Conservation (phyloP, 2,888 invertebrate genomes). For the Ligdia adustata region DNA sequence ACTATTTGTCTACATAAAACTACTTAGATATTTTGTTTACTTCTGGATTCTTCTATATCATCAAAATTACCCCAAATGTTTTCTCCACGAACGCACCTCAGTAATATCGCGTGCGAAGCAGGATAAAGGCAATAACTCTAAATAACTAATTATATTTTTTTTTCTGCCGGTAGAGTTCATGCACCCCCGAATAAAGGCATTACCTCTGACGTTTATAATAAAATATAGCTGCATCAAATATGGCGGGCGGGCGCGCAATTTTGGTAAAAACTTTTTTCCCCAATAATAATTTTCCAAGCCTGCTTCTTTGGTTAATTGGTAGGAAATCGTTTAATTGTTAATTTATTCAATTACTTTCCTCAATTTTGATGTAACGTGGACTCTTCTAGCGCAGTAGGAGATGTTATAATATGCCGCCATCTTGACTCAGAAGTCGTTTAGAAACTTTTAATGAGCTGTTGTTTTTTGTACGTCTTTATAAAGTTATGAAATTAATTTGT, state of each 20-base stretch:
- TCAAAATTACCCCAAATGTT: no score
- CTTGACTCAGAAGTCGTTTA: background rate
- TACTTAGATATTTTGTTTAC: no score
- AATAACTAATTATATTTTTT: slow-evolving; percentile 19
- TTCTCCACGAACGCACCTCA: no score
- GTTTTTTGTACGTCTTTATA: background rate
- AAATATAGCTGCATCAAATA: slow-evolving; percentile 32
- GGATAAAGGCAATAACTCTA: slow-evolving; percentile 1
- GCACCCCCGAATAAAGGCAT: slow-evolving; percentile 23
- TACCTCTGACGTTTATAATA: slow-evolving; percentile 33
- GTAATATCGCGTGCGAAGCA: slow-evolving; percentile 6
- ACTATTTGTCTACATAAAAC: no score
- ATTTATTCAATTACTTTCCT: slow-evolving; percentile 26
- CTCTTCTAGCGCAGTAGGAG: slow-evolving; percentile 4
- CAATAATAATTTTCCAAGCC: slow-evolving; percentile 11
- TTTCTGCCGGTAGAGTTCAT: slow-evolving; percentile 14
- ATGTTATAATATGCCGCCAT: background rate
- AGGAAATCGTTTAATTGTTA: slow-evolving; percentile 24
- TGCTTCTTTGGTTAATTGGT: slow-evolving; percentile 22
- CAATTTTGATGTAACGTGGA: slow-evolving; percentile 13
- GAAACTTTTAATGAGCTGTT: background rate
- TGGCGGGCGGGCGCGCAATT: slow-evolving; percentile 30
- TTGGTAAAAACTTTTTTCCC: slow-evolving; percentile 12
- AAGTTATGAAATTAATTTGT: background rate
- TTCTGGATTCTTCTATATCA: no score